Percentiles rank a stretch among this genome's conserved stretches.
Evolutionary conservation across 2,888 invertebrate species (phyloP).

Genomic region (Melinaea marsaeus): DNA sequence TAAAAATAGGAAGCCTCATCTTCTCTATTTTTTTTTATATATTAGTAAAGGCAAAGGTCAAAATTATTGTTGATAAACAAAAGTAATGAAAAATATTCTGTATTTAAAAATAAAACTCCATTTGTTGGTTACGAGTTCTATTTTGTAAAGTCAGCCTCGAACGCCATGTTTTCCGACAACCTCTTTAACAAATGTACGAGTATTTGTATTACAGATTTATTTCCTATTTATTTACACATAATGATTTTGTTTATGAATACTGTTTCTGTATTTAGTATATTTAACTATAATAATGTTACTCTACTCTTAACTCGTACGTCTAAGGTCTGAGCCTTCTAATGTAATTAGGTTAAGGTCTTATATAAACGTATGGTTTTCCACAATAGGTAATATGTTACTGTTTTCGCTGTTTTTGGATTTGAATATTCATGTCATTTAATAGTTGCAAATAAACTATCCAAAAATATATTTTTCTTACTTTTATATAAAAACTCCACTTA

Average conservation of each 20-base stretch:
- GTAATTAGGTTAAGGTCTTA: conserved; percentile 11
- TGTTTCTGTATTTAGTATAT: not conserved
- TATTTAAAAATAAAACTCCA: too few species aligned
- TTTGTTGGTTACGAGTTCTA: too few species aligned
- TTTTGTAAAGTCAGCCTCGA: too few species aligned
- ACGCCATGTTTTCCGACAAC: too few species aligned
- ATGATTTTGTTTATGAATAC: not conserved
- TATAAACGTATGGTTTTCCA: conserved; percentile 27
- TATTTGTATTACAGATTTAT: too few species aligned
- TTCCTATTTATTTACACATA: too few species aligned
- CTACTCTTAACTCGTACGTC: conserved; percentile 7
- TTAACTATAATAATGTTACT: not conserved
- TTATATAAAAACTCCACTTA: not conserved
- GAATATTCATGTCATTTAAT: conserved; percentile 45
- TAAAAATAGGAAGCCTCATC: too few species aligned
- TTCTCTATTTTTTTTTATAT: too few species aligned
- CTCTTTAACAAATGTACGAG: too few species aligned
- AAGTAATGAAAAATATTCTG: too few species aligned
- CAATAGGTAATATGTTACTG: conserved; percentile 29
- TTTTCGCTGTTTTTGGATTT: conserved; percentile 44
- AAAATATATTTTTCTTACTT: conserved; percentile 21
- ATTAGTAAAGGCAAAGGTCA: too few species aligned
- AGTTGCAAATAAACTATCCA: conserved; percentile 43
- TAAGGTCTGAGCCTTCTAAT: conserved; percentile 24
- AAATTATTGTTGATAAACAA: too few species aligned